phyloP scores from a whole-genome alignment of 2,797 vertebrate species.

The Oreochromis mossambicus region DNA sequence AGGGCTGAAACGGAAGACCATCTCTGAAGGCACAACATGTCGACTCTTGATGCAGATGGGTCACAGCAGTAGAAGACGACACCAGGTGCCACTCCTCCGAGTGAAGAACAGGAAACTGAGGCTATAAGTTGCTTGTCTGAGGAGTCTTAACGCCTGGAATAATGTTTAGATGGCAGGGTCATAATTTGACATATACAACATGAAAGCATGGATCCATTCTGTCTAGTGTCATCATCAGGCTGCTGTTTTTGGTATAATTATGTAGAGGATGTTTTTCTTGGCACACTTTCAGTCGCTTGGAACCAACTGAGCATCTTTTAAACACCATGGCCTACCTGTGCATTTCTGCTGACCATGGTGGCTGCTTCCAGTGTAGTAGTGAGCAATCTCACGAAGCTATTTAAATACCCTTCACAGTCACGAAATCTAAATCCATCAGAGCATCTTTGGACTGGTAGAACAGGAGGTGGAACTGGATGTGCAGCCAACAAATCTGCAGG shows the following conservation, averaged over 20 bases:
- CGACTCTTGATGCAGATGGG: not conserved
- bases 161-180: not conserved
- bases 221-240: not conserved
- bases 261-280: not conserved
- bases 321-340: not conserved
- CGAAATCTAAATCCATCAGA: not conserved
- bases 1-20: not conserved
- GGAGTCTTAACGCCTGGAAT: not conserved
- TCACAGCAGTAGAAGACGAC: not conserved
- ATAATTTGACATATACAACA: not conserved
- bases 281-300: not conserved
- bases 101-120: not conserved
- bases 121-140: not conserved
- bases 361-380: not conserved
- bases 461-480: not conserved
- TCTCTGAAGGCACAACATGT: not conserved
- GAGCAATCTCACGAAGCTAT: not conserved
- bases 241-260: not conserved
- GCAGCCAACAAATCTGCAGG: not conserved
- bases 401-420: not conserved
- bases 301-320: not conserved
- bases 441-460: not conserved
- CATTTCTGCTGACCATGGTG: not conserved
- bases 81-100: not conserved
- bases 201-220: not conserved